A percentile compares a stretch with the other conserved stretches of the same genome.
Evolutionary conservation across 2,797 vertebrate species (phyloP).

Genomic region (Alca torda): DNA sequence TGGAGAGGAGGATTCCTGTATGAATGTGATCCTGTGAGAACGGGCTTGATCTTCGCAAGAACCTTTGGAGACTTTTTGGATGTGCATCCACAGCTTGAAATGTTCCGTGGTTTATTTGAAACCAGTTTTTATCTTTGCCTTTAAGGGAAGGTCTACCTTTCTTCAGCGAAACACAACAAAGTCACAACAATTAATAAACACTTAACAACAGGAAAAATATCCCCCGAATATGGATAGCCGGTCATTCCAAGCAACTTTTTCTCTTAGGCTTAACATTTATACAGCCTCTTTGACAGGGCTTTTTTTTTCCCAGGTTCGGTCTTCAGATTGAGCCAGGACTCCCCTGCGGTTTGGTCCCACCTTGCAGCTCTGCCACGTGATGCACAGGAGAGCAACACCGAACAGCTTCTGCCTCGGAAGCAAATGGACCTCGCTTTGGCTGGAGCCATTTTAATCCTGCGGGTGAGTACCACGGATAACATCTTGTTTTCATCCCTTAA

Average conservation of each 20-base stretch:
- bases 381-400: neutral
- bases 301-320: neutral
- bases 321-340: neutral
- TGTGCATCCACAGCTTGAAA: neutral
- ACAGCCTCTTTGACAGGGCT: neutral
- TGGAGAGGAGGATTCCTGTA: neutral
- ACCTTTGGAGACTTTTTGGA: neutral
- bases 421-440: neutral
- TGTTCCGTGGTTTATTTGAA: neutral
- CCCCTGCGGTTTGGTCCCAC: neutral
- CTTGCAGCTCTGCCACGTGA: neutral
- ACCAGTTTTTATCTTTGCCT: neutral
- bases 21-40: neutral
- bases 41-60: neutral
- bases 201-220: neutral
- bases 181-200: neutral
- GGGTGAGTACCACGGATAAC: neutral
- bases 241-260: neutral
- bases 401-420: neutral
- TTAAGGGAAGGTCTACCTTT: neutral
- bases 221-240: accelerated
- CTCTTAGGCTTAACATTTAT: neutral
- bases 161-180: neutral
- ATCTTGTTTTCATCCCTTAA: neutral
- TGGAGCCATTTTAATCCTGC: neutral